Evolutionary conservation across 2,113 vertebrate genomes (phyloP).

Genomic region (Tringa solitaria): DNA sequence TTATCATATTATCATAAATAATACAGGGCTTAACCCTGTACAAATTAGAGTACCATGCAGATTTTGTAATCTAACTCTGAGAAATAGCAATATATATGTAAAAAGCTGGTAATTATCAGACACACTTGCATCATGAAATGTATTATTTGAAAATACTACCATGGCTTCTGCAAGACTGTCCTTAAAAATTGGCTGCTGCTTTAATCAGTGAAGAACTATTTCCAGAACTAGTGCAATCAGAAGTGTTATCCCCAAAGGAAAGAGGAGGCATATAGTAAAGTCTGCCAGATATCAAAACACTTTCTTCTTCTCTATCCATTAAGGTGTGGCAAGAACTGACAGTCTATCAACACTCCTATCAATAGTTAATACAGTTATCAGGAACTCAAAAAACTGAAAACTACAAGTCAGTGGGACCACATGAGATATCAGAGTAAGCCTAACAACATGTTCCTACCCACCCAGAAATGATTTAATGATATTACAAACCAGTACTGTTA

Average conservation of each 20-base stretch:
- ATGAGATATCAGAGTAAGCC: not conserved
- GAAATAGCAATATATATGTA: not conserved
- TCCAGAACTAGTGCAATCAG: not conserved
- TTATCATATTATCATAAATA: not conserved
- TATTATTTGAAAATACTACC: not conserved
- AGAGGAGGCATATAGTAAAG: not conserved
- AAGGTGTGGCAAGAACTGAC: not conserved
- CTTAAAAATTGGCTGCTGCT: not conserved
- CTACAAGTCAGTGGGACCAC: not conserved
- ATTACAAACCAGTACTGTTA: slow-evolving; percentile 36
- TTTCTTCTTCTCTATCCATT: not conserved
- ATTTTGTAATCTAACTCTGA: not conserved
- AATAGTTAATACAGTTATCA: not conserved
- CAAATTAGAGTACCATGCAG: not conserved
- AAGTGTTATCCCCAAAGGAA: not conserved
- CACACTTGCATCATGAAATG: not conserved
- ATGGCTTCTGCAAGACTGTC: not conserved
- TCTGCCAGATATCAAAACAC: not conserved
- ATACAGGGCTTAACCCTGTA: not conserved
- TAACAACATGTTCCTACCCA: slow-evolving; percentile 16
- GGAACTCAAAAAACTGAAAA: not conserved
- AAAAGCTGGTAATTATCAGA: not conserved
- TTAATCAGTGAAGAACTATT: not conserved
- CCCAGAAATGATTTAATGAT: slow-evolving; percentile 34
- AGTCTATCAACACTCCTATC: not conserved